Evolutionary conservation across 2,888 invertebrate species (phyloP).

Genomic region (Rhogogaster chlorosoma): DNA sequence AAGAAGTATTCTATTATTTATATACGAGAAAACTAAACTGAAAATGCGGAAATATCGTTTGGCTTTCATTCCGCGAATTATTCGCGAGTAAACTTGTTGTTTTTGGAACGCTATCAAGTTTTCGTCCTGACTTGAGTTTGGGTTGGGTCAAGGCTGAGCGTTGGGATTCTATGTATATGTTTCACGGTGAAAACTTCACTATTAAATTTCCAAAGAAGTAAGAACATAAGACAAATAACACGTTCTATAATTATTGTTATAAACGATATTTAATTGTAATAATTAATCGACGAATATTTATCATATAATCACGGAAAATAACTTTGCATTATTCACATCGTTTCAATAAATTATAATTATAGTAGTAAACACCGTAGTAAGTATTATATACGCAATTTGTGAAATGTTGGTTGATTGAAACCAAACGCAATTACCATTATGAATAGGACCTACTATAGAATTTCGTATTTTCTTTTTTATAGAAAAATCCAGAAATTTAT

Average conservation of each 20-base stretch:
- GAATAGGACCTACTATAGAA: neutral
- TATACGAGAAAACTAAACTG: neutral
- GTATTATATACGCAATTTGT: conserved; percentile 7
- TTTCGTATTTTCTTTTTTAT: neutral
- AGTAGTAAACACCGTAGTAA: neutral
- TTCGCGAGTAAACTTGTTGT: neutral
- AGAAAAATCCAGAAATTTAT: neutral
- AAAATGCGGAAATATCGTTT: conserved; percentile 17
- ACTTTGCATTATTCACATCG: conserved; percentile 2
- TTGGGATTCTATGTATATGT: neutral
- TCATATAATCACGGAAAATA: conserved; percentile 6
- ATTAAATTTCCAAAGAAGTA: neutral
- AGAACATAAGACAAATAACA: neutral
- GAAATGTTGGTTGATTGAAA: neutral
- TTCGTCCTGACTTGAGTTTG: neutral
- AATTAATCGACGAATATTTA: conserved; percentile 13
- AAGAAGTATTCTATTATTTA: neutral
- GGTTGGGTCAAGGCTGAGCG: neutral
- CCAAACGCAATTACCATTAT: neutral
- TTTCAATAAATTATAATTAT: neutral
- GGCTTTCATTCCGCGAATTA: neutral
- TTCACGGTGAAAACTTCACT: neutral
- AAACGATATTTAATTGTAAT: neutral
- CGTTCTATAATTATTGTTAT: neutral
- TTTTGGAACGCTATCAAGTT: conserved; percentile 25